Evolutionary conservation across 1,140 invertebrate genomes (phyloP), one percentile per base, ranked within the genome.

Genomic region (Calliphora vicina): DNA sequence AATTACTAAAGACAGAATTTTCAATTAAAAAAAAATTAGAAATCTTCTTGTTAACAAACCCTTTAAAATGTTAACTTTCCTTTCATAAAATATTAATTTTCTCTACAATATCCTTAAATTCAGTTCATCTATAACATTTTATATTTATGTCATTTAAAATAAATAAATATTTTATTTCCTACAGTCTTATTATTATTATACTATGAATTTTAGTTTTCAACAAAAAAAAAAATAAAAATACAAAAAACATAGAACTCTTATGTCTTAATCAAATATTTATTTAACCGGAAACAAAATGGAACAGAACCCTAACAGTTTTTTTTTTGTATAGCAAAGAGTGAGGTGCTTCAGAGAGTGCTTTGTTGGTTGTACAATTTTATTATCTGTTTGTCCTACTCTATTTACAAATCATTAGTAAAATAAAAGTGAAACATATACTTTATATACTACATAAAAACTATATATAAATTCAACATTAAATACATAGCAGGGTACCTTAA

Each of bases 361-460:
- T 67, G n/a, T 23, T 17, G 61, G 1, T 23, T 67, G 61, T 67
- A 8, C 6, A 8, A 35, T 35, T 67, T 67, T 67, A 23, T 67
- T 67, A 67, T 67, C 61, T 67, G 61, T 67, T 67, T 67, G 61
- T 67, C 61, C 61, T 67, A 67, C 61, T 78, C 74, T 78, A 78
- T 78, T 78, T 78, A 43, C 42, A 78, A 78, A 78, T 78, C 74
- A 78, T 78, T 78, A 78, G 74, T 78, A 78, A 45, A 78, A 43
- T 43, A 78, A 78, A 78, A 78, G 74, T 78, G 74, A 78, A 78
- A 78, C 27, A 43, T 78, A 78, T 43, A 43, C 74, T 45, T 78
- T 42, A 23, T 67, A 25, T 23, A 67, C 25, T 25, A 50, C 4
- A 6, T 50, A 15, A 4, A 15, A 12, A 15, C 1, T 1, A 50